These are phyloP conservation scores for Pogoniulus pusillus DNA, from an alignment of 2,797 vertebrate genomes.

Conservation along the genomic window DNA sequence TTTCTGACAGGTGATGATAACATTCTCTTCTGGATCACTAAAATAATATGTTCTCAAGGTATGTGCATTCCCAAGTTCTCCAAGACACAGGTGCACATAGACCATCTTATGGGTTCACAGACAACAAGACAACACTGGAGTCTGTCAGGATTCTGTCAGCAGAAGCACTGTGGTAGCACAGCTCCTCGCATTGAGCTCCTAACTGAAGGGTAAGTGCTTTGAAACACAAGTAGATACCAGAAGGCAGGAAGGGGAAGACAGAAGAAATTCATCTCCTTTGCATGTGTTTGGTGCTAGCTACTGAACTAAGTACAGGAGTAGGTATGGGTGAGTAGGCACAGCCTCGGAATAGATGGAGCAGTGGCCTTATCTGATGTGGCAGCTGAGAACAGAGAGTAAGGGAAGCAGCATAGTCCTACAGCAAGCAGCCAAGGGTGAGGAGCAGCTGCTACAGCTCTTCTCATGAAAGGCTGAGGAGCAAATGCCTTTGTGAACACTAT, in stretches of 20 bases:
- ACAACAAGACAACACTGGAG: not conserved
- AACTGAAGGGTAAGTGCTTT: not conserved
- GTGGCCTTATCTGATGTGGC: not conserved
- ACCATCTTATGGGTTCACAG: not conserved
- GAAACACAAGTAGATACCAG: not conserved
- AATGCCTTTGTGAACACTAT: not conserved
- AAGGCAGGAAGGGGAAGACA: not conserved
- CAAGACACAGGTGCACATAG: not conserved
- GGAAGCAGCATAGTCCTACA: not conserved
- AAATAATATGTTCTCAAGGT: constrained; percentile 2
- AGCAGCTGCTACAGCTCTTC: not conserved
- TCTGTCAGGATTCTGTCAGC: not conserved
- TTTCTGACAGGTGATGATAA: constrained; percentile 49
- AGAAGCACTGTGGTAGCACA: not conserved
- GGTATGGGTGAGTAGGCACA: not conserved
- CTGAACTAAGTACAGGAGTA: not conserved
- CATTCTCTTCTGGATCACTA: constrained; percentile 3
- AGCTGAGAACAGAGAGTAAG: not conserved
- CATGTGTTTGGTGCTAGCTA: not conserved
- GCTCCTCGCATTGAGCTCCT: not conserved
- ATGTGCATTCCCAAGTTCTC: not conserved
- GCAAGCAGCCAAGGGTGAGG: not conserved
- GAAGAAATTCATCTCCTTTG: not conserved
- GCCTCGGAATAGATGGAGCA: not conserved
- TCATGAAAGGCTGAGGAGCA: not conserved